Percentiles rank a stretch among this genome's conserved stretches.
These are phyloP conservation scores for Onthophagus sagittarius DNA, from an alignment of 2,888 invertebrate species.

Conservation along the genomic window DNA sequence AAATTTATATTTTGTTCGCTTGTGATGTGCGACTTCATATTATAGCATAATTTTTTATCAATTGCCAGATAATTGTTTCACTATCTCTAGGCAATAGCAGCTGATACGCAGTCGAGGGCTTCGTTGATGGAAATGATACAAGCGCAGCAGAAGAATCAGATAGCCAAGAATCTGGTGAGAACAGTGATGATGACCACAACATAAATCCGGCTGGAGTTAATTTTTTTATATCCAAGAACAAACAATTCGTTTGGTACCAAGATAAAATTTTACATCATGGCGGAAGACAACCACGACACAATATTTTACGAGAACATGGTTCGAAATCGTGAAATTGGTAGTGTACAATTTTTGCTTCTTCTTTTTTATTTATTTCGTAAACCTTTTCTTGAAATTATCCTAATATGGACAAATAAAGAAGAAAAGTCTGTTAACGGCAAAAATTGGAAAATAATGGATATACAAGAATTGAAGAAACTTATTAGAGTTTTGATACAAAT, in stretches of 20 bases:
- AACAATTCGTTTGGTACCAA: too few relatives aligned
- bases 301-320: too few relatives aligned
- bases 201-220: too few relatives aligned
- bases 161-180: neutral
- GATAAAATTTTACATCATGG: neutral
- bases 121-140: neutral
- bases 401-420: neutral
- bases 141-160: neutral
- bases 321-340: neutral
- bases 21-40: too few relatives aligned
- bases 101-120: too few relatives aligned
- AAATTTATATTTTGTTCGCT: too few relatives aligned
- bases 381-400: constrained; percentile 4
- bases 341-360: neutral
- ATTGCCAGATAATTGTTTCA: too few relatives aligned
- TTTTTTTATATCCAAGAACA: too few relatives aligned
- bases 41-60: too few relatives aligned
- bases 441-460: neutral
- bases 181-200: neutral
- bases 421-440: neutral
- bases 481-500: constrained; percentile 1
- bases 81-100: too few relatives aligned
- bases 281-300: too few relatives aligned
- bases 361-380: constrained; percentile 2
- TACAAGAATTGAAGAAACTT: constrained; percentile 1